Evolutionary conservation across 2,888 invertebrate genomes (phyloP), one percentile per base, ranked within the genome.

Genomic region (Morpho helenor): DNA sequence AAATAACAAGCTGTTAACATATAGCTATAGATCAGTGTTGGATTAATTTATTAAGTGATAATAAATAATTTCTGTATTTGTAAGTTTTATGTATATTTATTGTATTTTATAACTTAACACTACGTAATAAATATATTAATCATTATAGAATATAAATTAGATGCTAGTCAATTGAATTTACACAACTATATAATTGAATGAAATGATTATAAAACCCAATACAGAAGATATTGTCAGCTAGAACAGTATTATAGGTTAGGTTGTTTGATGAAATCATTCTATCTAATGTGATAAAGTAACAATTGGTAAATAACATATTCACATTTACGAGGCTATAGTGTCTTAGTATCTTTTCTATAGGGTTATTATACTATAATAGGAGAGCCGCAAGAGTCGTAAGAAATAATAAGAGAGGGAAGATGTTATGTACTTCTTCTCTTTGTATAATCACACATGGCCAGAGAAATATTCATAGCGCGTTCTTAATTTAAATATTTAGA

Each of bases 181-280:
- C 77, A 79, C 79, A 74, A 80, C 73, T 77, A 73, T 72, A 78
- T 72, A 75, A 79, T 80, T 79, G 78, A 79, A 82, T 81, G 77
- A 73, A 76, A 74, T 81, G 73, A 75, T 80, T 56, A 76, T 75
- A 74, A 79, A 73, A 73, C 74, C 78, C 73, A 72, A 77, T 77
- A 69, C 78, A 77, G 80, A 79, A 79, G 74, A 74, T 77, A 74
- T 74, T 72, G 75, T 79, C 73, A 75, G 79, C 82, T 81, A 76
- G 70, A 84, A 76, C 88, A 89, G 89, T 89, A 89, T 89, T 89
- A 89, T 89, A 89, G 89, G 86, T 86, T 87, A 89, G 84, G 62
- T 82, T 79, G 74, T 82, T 82, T 81, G 76, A 77, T 80, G 68
- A 79, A 79, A 79, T 82, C 70, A 72, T 73, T 74, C 73, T 80